A percentile compares a stretch with the other conserved stretches of the same genome.
These are phyloP conservation scores for Phrynocephalus versicolor DNA, from an alignment of 2,113 vertebrate species.

Conservation along the genomic window DNA sequence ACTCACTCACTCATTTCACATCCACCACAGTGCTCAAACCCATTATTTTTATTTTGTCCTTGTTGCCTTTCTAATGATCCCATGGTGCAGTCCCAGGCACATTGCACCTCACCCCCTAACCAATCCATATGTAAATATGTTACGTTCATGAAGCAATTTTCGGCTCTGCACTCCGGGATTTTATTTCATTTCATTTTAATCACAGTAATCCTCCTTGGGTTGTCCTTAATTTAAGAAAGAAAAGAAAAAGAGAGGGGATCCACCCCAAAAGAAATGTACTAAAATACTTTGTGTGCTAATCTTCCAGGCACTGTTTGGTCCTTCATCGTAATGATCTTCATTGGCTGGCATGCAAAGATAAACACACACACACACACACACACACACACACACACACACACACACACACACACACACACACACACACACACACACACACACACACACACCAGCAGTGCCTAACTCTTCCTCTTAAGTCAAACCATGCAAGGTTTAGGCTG, in stretches of 20 bases:
- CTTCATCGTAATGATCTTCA: constrained; percentile 40
- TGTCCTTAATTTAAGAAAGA: too few relatives aligned
- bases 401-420: too few relatives aligned
- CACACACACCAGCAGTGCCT: too few relatives aligned
- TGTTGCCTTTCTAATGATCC: constrained; percentile 14
- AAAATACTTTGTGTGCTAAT: constrained; percentile 39
- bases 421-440: too few relatives aligned
- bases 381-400: too few relatives aligned
- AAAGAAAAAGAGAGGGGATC: too few relatives aligned
- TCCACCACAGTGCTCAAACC: constrained; percentile 17
- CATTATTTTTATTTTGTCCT: constrained; percentile 27
- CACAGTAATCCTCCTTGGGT: constrained; percentile 25
- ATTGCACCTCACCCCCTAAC: too few relatives aligned
- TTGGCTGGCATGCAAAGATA: constrained; percentile 13
- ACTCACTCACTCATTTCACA: constrained; percentile 3
- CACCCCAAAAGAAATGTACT: neutral
- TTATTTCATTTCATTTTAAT: neutral
- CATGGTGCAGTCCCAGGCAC: neutral
- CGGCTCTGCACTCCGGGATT: neutral
- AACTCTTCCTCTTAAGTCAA: neutral
- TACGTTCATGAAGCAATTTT: constrained; percentile 9
- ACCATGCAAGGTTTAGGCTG: neutral
- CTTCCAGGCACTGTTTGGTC: constrained; percentile 1
- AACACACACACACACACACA: too few relatives aligned
- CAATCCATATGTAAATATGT: constrained; percentile 3